A percentile compares a stretch with the other conserved stretches of the same genome.
Conservation (phyloP, 2,113 vertebrate species). For the Barnardius zonarius region DNA sequence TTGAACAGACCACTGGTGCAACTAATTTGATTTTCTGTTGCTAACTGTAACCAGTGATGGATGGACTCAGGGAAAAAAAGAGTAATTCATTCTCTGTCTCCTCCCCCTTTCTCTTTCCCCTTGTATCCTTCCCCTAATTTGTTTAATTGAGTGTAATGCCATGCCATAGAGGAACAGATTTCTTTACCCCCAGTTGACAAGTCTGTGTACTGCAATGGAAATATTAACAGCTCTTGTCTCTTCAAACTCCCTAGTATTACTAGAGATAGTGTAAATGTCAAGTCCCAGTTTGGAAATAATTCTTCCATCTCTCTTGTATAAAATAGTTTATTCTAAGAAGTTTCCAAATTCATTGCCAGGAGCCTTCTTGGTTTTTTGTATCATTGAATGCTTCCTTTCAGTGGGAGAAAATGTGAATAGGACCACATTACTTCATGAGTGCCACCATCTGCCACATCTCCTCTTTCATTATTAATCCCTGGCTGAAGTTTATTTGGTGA, state of each 20-base stretch:
- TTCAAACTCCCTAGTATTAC: background rate
- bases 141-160: background rate
- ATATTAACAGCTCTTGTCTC: slow-evolving; percentile 2
- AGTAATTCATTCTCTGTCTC: background rate
- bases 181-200: background rate
- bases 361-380: background rate
- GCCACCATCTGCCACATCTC: slow-evolving; percentile 17
- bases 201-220: slow-evolving; percentile 36
- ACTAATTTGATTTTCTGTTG: slow-evolving; percentile 57
- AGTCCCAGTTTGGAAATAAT: background rate
- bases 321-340: background rate
- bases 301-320: background rate
- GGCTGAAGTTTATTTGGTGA: background rate
- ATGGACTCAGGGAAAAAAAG: background rate
- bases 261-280: slow-evolving; percentile 32
- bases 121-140: background rate
- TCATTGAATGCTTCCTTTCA: background rate
- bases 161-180: background rate
- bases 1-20: slow-evolving; percentile 39
- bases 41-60: slow-evolving; percentile 15
- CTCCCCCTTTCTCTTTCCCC: background rate
- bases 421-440: background rate
- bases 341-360: background rate
- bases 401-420: background rate
- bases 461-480: background rate